Conservation (phyloP, 2,797 vertebrate genomes). For the Sebastes taczanowskii region DNA sequence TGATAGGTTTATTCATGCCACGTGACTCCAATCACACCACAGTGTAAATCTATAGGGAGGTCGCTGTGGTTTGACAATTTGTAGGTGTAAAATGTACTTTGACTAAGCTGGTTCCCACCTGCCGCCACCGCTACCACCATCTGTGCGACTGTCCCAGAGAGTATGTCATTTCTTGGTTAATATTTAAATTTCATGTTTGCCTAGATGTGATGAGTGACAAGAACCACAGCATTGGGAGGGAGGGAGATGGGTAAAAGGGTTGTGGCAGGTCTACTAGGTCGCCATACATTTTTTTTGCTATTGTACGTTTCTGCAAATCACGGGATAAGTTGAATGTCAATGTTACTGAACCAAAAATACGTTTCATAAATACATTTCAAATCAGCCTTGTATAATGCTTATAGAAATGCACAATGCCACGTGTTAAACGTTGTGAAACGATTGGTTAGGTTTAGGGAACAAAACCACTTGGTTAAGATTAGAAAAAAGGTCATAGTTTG, state of each 20-base stretch:
- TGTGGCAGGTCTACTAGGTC: not conserved
- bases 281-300: not conserved
- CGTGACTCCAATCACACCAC: not conserved
- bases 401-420: not conserved
- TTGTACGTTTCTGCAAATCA: not conserved
- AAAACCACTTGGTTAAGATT: not conserved
- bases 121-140: not conserved
- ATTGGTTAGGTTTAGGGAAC: not conserved
- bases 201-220: slow-evolving; percentile 44
- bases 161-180: slow-evolving; percentile 64
- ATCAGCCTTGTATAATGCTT: not conserved
- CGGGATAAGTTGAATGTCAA: not conserved
- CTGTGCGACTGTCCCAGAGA: slow-evolving; percentile 50
- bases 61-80: not conserved
- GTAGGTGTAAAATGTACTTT: slow-evolving; percentile 11
- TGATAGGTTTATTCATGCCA: not conserved
- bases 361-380: not conserved
- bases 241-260: not conserved
- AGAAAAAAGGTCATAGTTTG: not conserved
- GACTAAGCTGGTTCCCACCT: slow-evolving; percentile 12
- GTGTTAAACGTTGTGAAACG: not conserved
- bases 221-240: slow-evolving; percentile 27
- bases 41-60: slow-evolving; percentile 5
- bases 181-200: slow-evolving; percentile 76
- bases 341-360: not conserved